Percentiles rank a stretch among this genome's conserved stretches.
Evolutionary conservation across 2,888 invertebrate species (phyloP).

Genomic region (Tethea ocularis): DNA sequence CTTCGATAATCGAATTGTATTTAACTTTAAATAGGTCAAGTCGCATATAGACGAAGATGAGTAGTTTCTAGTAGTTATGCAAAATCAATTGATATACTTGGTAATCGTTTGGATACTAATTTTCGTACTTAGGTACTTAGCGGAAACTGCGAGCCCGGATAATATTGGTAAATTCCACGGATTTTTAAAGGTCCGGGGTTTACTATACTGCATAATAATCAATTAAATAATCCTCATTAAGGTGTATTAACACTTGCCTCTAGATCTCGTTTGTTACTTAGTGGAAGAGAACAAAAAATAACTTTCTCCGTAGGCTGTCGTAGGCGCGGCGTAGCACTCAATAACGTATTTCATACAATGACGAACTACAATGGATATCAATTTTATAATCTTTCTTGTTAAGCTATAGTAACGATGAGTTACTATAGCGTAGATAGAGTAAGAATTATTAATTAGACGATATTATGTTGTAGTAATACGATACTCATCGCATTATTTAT

Average conservation of each 20-base stretch:
- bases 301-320: conserved; percentile 25
- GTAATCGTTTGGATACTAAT: no score
- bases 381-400: conserved; percentile 6
- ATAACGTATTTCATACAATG: not conserved
- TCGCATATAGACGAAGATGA: no score
- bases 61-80: no score
- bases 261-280: not conserved
- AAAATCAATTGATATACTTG: not conserved
- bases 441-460: not conserved
- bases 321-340: conserved; percentile 2
- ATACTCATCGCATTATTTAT: not conserved
- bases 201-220: not conserved
- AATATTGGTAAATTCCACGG: not conserved
- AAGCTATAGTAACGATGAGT: not conserved
- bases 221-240: not conserved
- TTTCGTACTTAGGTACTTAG: no score
- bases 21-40: no score
- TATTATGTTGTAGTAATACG: not conserved
- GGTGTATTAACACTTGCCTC: not conserved
- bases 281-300: conserved; percentile 18
- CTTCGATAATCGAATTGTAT: no score
- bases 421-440: not conserved
- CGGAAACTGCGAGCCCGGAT: not conserved
- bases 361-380: conserved; percentile 1
- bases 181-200: not conserved